A percentile compares a stretch with the other conserved stretches of the same genome.
Conservation (phyloP, 2,888 invertebrate genomes). For the Prosopocoilus inquinatus region DNA sequence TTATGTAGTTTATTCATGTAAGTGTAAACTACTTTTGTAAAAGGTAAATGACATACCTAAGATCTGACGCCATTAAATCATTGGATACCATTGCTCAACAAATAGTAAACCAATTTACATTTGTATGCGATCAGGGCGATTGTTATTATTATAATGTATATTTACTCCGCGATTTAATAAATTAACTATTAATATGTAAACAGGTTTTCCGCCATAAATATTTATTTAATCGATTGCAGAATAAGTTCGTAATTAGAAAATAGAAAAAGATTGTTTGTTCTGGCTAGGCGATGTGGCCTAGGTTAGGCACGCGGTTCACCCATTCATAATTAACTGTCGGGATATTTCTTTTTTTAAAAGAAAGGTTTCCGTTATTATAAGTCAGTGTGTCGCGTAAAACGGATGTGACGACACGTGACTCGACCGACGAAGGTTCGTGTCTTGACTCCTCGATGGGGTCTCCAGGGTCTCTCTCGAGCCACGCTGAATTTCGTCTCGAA, state of each 20-base stretch:
- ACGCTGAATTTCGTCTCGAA: conserved; percentile 6
- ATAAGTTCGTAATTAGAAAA: neutral
- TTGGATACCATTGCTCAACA: too few species aligned
- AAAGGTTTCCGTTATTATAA: conserved; percentile 47
- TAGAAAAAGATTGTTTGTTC: conserved; percentile 4
- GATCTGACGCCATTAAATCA: too few species aligned
- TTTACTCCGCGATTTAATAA: too few species aligned
- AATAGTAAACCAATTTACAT: too few species aligned
- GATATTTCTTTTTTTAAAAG: conserved; percentile 20
- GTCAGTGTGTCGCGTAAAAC: conserved; percentile 48
- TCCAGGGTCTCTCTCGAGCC: conserved; percentile 23
- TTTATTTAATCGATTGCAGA: too few species aligned
- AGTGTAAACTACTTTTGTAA: too few species aligned
- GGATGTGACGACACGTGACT: conserved; percentile 48
- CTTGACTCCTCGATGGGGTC: conserved; percentile 37
- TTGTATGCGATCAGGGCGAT: too few species aligned
- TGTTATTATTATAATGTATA: too few species aligned
- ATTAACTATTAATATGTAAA: too few species aligned
- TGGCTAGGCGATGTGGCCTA: conserved; percentile 20
- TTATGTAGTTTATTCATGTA: too few species aligned
- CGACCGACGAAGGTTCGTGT: conserved; percentile 41
- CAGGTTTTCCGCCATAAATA: too few species aligned
- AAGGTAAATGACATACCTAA: too few species aligned
- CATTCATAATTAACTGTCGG: conserved; percentile 24
- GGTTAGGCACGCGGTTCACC: conserved; percentile 27